Percentiles rank a stretch among this genome's conserved stretches.
Conservation (phyloP, 2,797 vertebrate genomes). For the Sebastes taczanowskii region DNA sequence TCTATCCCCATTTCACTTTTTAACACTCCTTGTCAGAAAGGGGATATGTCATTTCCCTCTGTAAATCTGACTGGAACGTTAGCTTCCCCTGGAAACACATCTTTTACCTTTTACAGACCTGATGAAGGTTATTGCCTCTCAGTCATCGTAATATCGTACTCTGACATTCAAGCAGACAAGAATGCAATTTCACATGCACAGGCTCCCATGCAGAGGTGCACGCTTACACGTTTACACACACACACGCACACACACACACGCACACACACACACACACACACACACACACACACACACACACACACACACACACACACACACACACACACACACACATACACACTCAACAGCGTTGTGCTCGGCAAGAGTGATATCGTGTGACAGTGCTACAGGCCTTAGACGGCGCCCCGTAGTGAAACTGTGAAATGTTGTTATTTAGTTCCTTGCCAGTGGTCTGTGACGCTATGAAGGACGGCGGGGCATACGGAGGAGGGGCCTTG, state of each 20-base stretch:
- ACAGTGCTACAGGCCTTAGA: constrained; percentile 73
- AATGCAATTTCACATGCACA: constrained; percentile 50
- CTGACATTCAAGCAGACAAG: constrained; percentile 58
- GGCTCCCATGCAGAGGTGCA: constrained; percentile 1
- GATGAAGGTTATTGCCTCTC: constrained; percentile 75
- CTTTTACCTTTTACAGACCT: constrained; percentile 77
- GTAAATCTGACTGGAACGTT: constrained; percentile 72
- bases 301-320: too few species aligned
- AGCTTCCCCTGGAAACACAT: constrained; percentile 76
- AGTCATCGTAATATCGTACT: constrained; percentile 63
- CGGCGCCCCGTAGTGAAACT: constrained; percentile 71
- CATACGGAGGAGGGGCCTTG: constrained; percentile 50
- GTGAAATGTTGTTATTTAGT: constrained; percentile 84
- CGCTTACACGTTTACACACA: background rate
- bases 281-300: background rate
- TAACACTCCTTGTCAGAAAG: constrained; percentile 76
- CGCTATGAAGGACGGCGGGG: constrained; percentile 70
- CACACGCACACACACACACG: too few species aligned
- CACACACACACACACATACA: constrained; percentile 9
- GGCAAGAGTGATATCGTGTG: constrained; percentile 76
- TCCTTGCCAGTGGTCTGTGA: constrained; percentile 76
- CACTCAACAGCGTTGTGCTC: constrained; percentile 29
- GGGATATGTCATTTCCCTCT: constrained; percentile 76
- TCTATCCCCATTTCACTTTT: constrained; percentile 72
- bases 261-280: background rate